phyloP scores from a whole-genome alignment of 2,888 invertebrate species.

The Bombylius discolor region DNA sequence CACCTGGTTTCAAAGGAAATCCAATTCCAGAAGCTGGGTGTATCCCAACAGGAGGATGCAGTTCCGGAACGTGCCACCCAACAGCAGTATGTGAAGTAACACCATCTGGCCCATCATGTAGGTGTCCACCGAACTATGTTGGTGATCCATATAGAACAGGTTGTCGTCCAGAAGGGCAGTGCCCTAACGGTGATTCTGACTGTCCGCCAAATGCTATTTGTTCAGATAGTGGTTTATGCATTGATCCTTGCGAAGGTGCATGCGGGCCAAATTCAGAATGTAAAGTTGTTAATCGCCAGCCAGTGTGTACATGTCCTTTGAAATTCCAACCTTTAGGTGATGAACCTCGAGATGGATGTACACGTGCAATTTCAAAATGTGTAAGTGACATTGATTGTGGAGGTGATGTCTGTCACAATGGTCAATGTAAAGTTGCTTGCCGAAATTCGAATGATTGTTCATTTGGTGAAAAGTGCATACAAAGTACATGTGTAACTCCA shows the following conservation, averaged over 20 bases:
- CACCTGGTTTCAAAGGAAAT: conserved; percentile 66
- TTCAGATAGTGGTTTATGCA: conserved; percentile 51
- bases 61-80: conserved; percentile 66
- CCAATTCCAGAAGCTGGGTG: conserved; percentile 78
- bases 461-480: conserved; percentile 60
- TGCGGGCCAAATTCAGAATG: conserved; percentile 76
- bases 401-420: conserved; percentile 64
- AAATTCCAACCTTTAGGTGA: conserved; percentile 59
- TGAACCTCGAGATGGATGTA: conserved; percentile 54
- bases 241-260: conserved; percentile 68
- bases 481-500: conserved; percentile 65
- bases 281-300: conserved; percentile 58
- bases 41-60: conserved; percentile 54
- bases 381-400: conserved; percentile 60
- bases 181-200: conserved; percentile 56
- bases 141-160: conserved; percentile 65
- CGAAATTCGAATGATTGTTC: conserved; percentile 65
- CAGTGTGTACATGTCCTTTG: conserved; percentile 65
- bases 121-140: conserved; percentile 60
- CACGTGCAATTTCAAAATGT: conserved; percentile 55
- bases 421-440: conserved; percentile 74
- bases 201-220: conserved; percentile 67
- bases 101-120: conserved; percentile 57
- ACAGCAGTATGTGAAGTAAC: conserved; percentile 65
- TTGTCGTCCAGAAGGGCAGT: conserved; percentile 66